These are phyloP conservation scores for Poeciliopsis infans DNA, from an alignment of 2,797 vertebrate species.

Conservation along the genomic window DNA sequence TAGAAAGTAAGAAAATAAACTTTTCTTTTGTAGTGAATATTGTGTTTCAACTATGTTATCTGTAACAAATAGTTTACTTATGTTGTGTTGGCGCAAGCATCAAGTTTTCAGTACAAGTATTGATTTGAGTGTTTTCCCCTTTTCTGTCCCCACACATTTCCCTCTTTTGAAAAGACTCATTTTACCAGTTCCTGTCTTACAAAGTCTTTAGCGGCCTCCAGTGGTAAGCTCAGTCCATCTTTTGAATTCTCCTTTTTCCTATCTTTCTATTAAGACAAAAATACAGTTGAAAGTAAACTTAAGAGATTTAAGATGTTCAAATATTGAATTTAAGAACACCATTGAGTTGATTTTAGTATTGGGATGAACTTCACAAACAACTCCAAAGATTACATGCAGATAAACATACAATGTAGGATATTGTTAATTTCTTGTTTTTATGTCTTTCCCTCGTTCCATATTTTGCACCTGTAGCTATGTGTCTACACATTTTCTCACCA, in stretches of 20 bases:
- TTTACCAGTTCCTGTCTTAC: conserved; percentile 6
- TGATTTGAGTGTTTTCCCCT: conserved; percentile 10
- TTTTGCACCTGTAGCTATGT: not conserved
- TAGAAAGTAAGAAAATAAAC: not conserved
- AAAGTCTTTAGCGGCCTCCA: conserved; percentile 60
- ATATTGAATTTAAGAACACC: not conserved
- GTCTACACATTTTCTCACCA: not conserved
- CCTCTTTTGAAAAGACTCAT: not conserved
- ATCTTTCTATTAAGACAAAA: not conserved
- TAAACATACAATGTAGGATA: not conserved
- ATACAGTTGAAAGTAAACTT: not conserved
- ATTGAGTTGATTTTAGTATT: not conserved
- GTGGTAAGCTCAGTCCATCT: conserved; percentile 35
- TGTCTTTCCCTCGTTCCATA: not conserved
- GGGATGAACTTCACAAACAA: not conserved
- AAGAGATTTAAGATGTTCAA: not conserved
- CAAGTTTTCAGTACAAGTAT: not conserved
- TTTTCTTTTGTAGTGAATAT: not conserved
- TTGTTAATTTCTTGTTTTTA: not conserved
- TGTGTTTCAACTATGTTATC: not conserved
- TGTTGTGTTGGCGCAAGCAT: not conserved
- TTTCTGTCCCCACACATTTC: not conserved
- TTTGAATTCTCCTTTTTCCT: not conserved
- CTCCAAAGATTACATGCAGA: not conserved
- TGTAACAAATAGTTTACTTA: not conserved